Base-by-base conservation (phyloP, 1,140 invertebrate genomes). In the Temnothorax curvispinosus region DNA sequence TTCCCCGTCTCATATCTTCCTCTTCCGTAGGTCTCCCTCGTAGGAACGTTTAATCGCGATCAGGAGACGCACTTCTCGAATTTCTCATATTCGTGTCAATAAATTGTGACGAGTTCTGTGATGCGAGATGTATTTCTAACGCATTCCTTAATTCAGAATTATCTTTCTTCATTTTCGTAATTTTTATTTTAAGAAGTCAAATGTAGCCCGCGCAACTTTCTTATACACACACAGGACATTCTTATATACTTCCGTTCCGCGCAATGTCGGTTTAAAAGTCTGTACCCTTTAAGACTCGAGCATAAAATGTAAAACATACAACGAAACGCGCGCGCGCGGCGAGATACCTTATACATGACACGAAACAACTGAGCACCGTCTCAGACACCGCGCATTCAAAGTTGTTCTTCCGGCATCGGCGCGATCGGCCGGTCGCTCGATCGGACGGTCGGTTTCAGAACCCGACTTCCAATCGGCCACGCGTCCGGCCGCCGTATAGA, bases 391-490 rank as follows among this genome's bases (percentile, higher is more conserved):
- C 52, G 72, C 74, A 77, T 81, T 78, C 85, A 50, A 71, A 67
- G 35, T 54, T 67, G 64, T 85, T 54, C 50, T 80, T 69, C 76
- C 85, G 85, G 64, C 82, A 85, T 52, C 41, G 86, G 72, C 81
- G 65, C 72, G 52, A 87, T 89, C 88, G 86, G 75, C 35, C 44
- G 52, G 74, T 47, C 80, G 58, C 11, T 32, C 56, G 89, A 74
- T 85, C 44, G 52, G 74, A 38, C 80, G 58, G 15, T 32, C 56
- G 89, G 74, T 85, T 90, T 90, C 86, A 82, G 71, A 50, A 38
- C 76, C 21, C 56, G 71, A 62, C 72, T 89, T 71, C 76, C 88
- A 62, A 90, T 90, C 87, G 86, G 88, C 90, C 88, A 91, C 87
- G 90, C 90, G 86, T 88, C 88, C 88, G 56, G n/a, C 56, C 80